phyloP scores from a whole-genome alignment of 2,797 vertebrate species.

The Falco berigora region DNA sequence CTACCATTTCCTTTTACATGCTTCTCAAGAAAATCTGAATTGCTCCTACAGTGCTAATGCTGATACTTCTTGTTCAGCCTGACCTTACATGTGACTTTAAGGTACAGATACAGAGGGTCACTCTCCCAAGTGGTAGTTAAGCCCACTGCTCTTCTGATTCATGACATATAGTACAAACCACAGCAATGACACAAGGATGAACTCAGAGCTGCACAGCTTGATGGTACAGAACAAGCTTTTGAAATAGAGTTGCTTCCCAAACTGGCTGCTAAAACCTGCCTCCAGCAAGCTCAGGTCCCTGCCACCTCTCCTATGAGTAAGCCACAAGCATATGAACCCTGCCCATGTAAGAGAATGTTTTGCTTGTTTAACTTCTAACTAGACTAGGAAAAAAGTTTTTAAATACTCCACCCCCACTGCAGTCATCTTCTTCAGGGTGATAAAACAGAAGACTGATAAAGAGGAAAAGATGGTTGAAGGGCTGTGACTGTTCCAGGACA shows the following conservation, averaged over 20 bases:
- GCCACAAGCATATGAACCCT: background rate
- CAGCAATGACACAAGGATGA: background rate
- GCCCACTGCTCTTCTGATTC: background rate
- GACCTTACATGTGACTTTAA: background rate
- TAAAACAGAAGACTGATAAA: background rate
- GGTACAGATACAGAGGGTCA: background rate
- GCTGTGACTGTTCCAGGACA: background rate
- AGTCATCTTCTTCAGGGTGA: background rate
- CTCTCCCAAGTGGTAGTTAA: background rate
- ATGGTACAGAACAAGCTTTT: background rate
- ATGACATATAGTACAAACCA: background rate
- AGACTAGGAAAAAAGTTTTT: background rate
- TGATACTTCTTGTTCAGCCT: background rate
- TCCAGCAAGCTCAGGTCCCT: background rate
- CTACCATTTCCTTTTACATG: background rate
- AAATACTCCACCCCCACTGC: background rate
- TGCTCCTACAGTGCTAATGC: background rate
- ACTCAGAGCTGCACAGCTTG: background rate
- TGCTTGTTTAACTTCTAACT: background rate
- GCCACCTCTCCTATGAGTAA: background rate
- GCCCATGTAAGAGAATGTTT: background rate
- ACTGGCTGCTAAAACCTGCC: background rate
- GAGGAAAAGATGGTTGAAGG: background rate
- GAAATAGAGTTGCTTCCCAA: background rate
- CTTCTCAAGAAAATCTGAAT: background rate